Base-by-base conservation (phyloP, 2,888 invertebrate species). In the Apodemia hepburni region DNA sequence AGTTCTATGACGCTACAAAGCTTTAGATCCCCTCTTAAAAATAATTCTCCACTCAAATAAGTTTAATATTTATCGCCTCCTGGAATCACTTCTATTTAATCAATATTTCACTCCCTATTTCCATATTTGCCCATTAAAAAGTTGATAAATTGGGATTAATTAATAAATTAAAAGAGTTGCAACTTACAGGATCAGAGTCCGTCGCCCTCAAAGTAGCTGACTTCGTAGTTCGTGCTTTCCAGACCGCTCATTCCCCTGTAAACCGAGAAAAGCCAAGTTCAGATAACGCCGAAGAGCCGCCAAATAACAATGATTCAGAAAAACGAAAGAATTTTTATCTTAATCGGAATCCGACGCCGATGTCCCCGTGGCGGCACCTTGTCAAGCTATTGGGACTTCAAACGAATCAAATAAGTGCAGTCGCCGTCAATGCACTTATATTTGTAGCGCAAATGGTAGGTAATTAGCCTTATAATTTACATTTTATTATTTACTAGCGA, bases 401-500 rank as follows among this genome's bases (percentile, higher is more conserved):
- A 78, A 92, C 95, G 0, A 93, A 93, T 63, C 96, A 96, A 83
- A 92, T 97, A 66, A 95, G 96, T 38, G 97, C 97, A 0, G 94
- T 97, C 51, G 96, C 96, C 15, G 93, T 97, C 17, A 97, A 97
- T 79, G 96, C 96, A 22, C 92, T 97, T 17, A 94, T 97, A 68
- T 96, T 97, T 82, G 92, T 97, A 17, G 97, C 97, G 1, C 96
- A 97, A 85, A 92, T 97, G 94, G 97, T 97, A 84, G 91, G 92
- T 81, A 12, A 49, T 18, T 9, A 49, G 33, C 33, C 33, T 33
- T 33, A 33, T 33, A 33, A 9, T 33, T 33, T 33, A 9, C 1
- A 33, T 9, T 33, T 33, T 29, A 29, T 29, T 29, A 7, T 29
- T 5, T 29, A 29, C 5, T 3, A 4, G 29, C 5, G 29, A 29